These are phyloP conservation scores for Scomber colias DNA, from an alignment of 2,113 vertebrate species.

Conservation along the genomic window DNA sequence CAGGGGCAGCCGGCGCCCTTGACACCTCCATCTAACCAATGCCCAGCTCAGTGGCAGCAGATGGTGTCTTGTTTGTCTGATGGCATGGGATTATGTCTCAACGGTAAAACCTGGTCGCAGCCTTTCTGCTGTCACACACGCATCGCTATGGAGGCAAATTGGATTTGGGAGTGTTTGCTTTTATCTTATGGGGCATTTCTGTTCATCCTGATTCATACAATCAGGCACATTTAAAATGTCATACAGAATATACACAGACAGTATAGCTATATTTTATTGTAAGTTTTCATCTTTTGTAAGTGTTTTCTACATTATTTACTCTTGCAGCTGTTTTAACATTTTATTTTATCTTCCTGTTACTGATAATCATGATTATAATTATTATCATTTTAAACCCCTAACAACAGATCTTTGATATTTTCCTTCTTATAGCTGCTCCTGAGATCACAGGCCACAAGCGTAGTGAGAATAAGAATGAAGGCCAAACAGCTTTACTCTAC, in stretches of 20 bases:
- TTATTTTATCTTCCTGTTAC: too few relatives aligned
- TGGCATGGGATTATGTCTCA: conserved; percentile 79
- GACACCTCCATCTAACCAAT: conserved; percentile 73
- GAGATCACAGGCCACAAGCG: conserved; percentile 95
- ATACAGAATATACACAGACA: background rate
- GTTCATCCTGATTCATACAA: background rate
- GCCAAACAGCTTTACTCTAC: conserved; percentile 91
- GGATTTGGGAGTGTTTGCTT: conserved; percentile 45
- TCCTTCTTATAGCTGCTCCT: conserved; percentile 86
- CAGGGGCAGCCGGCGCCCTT: conserved; percentile 69
- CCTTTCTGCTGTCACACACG: conserved; percentile 64
- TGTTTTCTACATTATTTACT: too few relatives aligned
- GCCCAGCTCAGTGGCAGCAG: conserved; percentile 81
- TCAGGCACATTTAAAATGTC: background rate
- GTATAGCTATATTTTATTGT: background rate
- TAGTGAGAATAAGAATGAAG: conserved; percentile 98
- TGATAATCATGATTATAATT: background rate
- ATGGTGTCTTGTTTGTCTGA: conserved; percentile 85
- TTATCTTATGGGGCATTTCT: conserved; percentile 43
- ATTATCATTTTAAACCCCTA: background rate
- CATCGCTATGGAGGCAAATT: conserved; percentile 50
- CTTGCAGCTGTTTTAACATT: background rate
- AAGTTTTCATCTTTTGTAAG: background rate
- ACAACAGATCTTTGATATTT: conserved; percentile 3
- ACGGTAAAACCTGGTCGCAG: conserved; percentile 72